These are phyloP conservation scores for Calyptommatus sinebrachiatus DNA, from an alignment of 2,113 vertebrate species.

Conservation along the genomic window DNA sequence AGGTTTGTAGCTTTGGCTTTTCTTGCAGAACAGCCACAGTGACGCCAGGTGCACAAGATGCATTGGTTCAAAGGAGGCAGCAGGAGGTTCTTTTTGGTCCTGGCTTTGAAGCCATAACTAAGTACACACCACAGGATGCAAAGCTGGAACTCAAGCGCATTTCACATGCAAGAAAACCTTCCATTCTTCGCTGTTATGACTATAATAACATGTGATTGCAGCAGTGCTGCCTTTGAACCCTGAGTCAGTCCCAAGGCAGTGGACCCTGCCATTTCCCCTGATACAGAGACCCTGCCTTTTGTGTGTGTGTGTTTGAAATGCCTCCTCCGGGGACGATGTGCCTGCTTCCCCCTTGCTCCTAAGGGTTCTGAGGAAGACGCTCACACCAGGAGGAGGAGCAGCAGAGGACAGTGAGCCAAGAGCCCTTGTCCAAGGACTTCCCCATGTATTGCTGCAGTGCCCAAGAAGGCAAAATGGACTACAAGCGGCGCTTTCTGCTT, in stretches of 20 bases:
- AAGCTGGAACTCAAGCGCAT: conserved; percentile 34
- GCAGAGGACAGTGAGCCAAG: conserved; percentile 51
- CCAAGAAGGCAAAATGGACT: conserved; percentile 99
- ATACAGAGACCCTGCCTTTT: conserved; percentile 71
- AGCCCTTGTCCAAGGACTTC: conserved; percentile 66
- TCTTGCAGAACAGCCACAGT: conserved; percentile 62
- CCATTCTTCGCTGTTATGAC: conserved; percentile 53
- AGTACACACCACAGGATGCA: conserved; percentile 43
- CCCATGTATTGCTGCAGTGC: conserved; percentile 99
- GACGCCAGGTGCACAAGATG: conserved; percentile 47
- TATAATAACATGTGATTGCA: conserved; percentile 68
- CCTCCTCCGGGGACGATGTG: conserved; percentile 81
- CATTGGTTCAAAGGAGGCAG: conserved; percentile 54
- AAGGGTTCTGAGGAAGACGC: conserved; percentile 69
- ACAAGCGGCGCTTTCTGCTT: conserved; percentile 99
- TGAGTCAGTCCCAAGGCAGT: conserved; percentile 63
- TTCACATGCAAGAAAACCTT: background rate
- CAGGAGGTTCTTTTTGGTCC: conserved; percentile 37
- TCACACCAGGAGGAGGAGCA: conserved; percentile 9
- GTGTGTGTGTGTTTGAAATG: conserved; percentile 73
- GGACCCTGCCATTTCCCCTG: conserved; percentile 63
- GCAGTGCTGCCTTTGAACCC: conserved; percentile 78
- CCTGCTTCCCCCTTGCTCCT: conserved; percentile 75
- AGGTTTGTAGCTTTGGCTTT: conserved; percentile 58
- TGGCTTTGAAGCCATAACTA: conserved; percentile 29